Evolutionary conservation across 1,140 invertebrate genomes (phyloP).

Genomic region (Chlorops oryzae): DNA sequence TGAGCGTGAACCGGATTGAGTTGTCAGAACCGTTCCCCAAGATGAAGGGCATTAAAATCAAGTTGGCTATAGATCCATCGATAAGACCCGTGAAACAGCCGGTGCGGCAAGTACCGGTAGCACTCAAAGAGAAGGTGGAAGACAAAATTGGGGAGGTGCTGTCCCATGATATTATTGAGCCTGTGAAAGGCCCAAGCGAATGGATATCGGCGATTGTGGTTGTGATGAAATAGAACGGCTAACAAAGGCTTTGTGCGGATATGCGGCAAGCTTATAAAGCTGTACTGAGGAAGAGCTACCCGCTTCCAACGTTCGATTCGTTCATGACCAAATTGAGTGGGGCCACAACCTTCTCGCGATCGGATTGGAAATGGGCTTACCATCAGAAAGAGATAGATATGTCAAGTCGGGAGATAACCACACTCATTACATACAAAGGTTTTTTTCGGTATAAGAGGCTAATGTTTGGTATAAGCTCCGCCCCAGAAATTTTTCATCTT

Average conservation of each 20-base stretch:
- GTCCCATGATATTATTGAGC: too few relatives aligned
- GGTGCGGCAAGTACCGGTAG: constrained; percentile 19
- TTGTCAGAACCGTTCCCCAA: constrained; percentile 27
- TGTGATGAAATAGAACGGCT: constrained; percentile 29
- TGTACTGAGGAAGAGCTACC: constrained; percentile 39
- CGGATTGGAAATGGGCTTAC: too few relatives aligned
- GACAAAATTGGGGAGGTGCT: too few relatives aligned
- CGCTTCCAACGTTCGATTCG: constrained; percentile 37
- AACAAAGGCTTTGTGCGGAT: constrained; percentile 43
- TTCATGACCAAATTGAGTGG: constrained; percentile 28
- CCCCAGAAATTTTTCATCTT: too few relatives aligned
- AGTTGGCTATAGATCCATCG: constrained; percentile 23
- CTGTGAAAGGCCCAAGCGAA: constrained; percentile 13
- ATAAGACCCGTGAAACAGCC: constrained; percentile 20
- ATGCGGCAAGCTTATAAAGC: constrained; percentile 43
- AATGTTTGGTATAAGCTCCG: too few relatives aligned
- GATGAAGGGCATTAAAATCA: constrained; percentile 29
- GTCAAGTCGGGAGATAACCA: too few relatives aligned
- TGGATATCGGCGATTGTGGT: constrained; percentile 45
- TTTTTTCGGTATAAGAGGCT: too few relatives aligned
- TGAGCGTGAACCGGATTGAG: neutral
- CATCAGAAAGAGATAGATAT: too few relatives aligned
- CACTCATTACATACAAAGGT: too few relatives aligned
- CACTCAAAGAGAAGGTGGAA: too few relatives aligned
- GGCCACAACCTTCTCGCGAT: constrained; percentile 23